Conservation (phyloP, 2,797 vertebrate genomes). For the Clarias pachynema region DNA sequence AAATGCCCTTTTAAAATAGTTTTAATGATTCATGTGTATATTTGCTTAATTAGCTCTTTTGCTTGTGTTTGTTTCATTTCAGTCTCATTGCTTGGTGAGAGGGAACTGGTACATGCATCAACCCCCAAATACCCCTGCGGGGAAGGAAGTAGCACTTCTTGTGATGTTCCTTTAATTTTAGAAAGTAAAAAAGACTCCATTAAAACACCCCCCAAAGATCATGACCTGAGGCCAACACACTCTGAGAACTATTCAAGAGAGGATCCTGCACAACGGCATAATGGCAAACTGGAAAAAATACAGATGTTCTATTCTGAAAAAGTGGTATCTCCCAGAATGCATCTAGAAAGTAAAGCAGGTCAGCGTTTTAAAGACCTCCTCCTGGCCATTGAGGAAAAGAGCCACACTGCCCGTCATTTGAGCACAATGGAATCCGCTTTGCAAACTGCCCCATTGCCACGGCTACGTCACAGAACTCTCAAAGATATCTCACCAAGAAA, state of each 20-base stretch:
- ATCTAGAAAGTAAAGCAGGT: constrained; percentile 64
- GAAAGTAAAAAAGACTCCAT: constrained; percentile 66
- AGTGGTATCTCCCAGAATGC: constrained; percentile 66
- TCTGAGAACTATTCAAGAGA: constrained; percentile 60
- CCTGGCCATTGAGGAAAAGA: constrained; percentile 61
- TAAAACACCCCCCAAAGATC: constrained; percentile 57
- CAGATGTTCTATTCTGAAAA: constrained; percentile 69
- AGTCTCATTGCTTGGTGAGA: constrained; percentile 79
- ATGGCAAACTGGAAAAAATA: constrained; percentile 67
- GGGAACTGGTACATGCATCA: constrained; percentile 67
- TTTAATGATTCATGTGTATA: too few relatives aligned
- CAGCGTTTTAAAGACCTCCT: constrained; percentile 67
- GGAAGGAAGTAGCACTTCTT: constrained; percentile 57
- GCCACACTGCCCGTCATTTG: constrained; percentile 58
- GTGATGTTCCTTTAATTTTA: constrained; percentile 65
- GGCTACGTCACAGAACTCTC: constrained; percentile 64
- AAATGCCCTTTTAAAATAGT: background rate
- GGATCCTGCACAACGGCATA: constrained; percentile 60
- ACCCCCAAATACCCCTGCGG: constrained; percentile 71
- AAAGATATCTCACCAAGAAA: constrained; percentile 73
- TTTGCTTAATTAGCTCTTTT: background rate
- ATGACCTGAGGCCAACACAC: constrained; percentile 63
- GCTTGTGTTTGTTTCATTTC: constrained; percentile 56
- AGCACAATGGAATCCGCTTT: constrained; percentile 61
- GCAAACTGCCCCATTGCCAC: constrained; percentile 69